Conservation (phyloP, 2,797 vertebrate species). For the Calcarius lapponicus region DNA sequence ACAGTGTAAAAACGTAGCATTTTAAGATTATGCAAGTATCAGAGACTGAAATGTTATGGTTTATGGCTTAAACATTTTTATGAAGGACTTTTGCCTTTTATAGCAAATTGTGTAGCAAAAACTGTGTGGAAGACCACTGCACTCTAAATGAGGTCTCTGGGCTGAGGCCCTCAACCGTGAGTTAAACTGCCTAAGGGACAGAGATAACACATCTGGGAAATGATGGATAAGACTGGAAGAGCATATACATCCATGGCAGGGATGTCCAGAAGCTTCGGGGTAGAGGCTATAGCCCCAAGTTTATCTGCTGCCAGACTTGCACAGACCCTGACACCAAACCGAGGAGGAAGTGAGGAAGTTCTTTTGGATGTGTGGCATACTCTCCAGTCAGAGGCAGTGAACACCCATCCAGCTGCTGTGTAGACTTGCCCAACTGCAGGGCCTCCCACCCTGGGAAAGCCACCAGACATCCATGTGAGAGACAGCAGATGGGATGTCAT, state of each 20-base stretch:
- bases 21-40: neutral
- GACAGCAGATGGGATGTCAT: neutral
- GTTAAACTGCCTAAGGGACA: neutral
- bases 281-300: neutral
- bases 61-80: neutral
- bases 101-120: neutral
- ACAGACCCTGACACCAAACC: neutral
- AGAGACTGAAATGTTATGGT: neutral
- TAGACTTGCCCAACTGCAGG: neutral
- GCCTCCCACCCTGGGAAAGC: rapidly evolving
- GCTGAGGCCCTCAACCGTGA: neutral
- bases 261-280: neutral
- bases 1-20: neutral
- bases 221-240: neutral
- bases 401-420: neutral
- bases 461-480: neutral
- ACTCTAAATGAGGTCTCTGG: neutral
- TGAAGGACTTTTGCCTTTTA: neutral
- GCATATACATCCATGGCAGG: rapidly evolving
- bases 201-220: neutral
- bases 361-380: neutral
- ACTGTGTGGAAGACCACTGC: neutral
- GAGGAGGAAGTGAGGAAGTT: neutral
- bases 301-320: neutral
- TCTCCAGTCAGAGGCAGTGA: neutral